phyloP scores from a whole-genome alignment of 2,113 vertebrate genomes.

The Arizona elegans region DNA sequence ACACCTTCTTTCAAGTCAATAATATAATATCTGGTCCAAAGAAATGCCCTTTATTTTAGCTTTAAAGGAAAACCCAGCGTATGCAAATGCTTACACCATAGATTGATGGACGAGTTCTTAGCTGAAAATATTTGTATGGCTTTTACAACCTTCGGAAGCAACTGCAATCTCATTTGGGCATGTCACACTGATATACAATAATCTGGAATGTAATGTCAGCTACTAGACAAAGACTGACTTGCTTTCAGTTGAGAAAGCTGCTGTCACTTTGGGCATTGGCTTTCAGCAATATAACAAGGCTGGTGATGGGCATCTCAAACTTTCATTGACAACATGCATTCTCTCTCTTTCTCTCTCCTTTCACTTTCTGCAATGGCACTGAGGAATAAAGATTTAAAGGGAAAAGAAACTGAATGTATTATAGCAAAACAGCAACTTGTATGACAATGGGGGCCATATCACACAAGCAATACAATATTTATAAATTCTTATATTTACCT shows the following conservation, averaged over 20 bases:
- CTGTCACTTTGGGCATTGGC: constrained; percentile 11
- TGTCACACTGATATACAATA: constrained; percentile 33
- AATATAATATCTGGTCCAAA: background rate
- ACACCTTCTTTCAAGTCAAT: background rate
- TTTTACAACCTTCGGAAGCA: constrained; percentile 28
- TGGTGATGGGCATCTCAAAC: constrained; percentile 9
- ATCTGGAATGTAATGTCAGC: constrained; percentile 24
- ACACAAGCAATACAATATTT: background rate
- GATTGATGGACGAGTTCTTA: constrained; percentile 36
- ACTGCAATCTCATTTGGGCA: constrained; percentile 21
- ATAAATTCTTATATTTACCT: background rate
- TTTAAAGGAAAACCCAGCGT: background rate
- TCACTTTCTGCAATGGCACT: background rate
- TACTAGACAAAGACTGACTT: constrained; percentile 35
- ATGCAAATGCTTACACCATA: background rate
- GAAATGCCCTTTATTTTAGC: constrained; percentile 16
- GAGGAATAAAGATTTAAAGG: background rate
- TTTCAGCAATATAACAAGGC: constrained; percentile 26
- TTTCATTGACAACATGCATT: constrained; percentile 17
- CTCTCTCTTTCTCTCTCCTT: background rate
- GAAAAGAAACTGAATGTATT: background rate
- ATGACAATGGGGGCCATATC: background rate
- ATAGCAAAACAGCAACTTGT: background rate
- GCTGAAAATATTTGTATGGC: constrained; percentile 32
- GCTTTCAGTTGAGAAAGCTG: constrained; percentile 33